phyloP scores from a whole-genome alignment of 2,888 invertebrate genomes.

The Conomelus anceps region DNA sequence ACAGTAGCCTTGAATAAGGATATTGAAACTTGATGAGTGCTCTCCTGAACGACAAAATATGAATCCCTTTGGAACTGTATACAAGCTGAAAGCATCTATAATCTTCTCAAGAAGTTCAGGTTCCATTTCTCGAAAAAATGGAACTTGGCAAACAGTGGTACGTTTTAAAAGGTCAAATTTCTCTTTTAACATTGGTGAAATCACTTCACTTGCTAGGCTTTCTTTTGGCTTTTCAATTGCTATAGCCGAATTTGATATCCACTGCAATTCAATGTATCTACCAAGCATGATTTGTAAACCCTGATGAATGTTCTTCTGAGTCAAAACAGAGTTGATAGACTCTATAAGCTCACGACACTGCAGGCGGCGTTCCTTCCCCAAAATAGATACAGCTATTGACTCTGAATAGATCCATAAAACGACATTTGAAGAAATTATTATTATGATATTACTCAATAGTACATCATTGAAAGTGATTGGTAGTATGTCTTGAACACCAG shows the following conservation, averaged over 20 bases:
- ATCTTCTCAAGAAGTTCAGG: not conserved
- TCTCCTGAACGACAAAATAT: conserved; percentile 7
- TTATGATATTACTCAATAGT: not conserved
- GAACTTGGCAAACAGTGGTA: not conserved
- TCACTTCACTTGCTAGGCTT: not conserved
- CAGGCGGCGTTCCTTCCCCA: not conserved
- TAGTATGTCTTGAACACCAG: not conserved
- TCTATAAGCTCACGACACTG: not conserved
- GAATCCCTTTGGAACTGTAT: not conserved
- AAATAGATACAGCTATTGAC: not conserved
- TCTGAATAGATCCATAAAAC: not conserved
- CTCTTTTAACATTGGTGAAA: not conserved
- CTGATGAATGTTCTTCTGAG: not conserved
- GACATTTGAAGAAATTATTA: not conserved
- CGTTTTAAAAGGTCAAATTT: not conserved
- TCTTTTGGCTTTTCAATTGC: not conserved
- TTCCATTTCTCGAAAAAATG: not conserved
- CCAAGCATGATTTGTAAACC: not conserved
- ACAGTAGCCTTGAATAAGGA: not conserved
- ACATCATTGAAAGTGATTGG: not conserved
- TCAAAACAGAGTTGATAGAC: not conserved
- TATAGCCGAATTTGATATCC: not conserved
- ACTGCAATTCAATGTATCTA: not conserved
- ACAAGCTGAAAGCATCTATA: not conserved
- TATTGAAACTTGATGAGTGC: not conserved